Percentiles rank a stretch among this genome's conserved stretches.
Evolutionary conservation across 2,113 vertebrate genomes (phyloP).

Genomic region (Megaceryle maxima): DNA sequence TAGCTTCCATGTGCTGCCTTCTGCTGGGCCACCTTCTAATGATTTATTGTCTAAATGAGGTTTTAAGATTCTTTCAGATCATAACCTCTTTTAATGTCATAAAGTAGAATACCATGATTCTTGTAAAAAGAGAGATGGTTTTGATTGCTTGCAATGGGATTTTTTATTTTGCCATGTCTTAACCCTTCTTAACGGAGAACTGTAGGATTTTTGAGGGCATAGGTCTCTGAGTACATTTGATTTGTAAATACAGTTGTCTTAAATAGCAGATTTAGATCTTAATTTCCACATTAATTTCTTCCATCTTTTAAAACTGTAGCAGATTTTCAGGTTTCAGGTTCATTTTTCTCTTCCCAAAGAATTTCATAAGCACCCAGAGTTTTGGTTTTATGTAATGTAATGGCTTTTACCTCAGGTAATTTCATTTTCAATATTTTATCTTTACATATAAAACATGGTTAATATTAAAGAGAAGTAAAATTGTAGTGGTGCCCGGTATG

Average conservation of each 20-base stretch:
- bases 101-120: background rate
- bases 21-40: background rate
- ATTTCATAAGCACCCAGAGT: constrained; percentile 36
- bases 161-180: constrained; percentile 32
- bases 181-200: constrained; percentile 29
- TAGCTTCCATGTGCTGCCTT: background rate
- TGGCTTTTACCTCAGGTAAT: constrained; percentile 54
- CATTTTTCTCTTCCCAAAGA: constrained; percentile 1
- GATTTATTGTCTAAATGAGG: background rate
- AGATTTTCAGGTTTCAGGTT: constrained; percentile 2
- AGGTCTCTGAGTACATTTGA: constrained; percentile 14
- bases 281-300: constrained; percentile 33
- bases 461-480: constrained; percentile 61
- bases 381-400: constrained; percentile 22
- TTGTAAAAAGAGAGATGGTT: background rate
- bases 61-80: background rate
- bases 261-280: constrained; percentile 30
- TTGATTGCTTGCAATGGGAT: background rate
- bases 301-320: background rate
- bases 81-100: background rate
- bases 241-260: constrained; percentile 47
- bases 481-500: constrained; percentile 20
- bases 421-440: constrained; percentile 61
- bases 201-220: background rate
- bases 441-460: constrained; percentile 51